Conservation (phyloP, 2,113 vertebrate species). For the Daubentonia madagascariensis region DNA sequence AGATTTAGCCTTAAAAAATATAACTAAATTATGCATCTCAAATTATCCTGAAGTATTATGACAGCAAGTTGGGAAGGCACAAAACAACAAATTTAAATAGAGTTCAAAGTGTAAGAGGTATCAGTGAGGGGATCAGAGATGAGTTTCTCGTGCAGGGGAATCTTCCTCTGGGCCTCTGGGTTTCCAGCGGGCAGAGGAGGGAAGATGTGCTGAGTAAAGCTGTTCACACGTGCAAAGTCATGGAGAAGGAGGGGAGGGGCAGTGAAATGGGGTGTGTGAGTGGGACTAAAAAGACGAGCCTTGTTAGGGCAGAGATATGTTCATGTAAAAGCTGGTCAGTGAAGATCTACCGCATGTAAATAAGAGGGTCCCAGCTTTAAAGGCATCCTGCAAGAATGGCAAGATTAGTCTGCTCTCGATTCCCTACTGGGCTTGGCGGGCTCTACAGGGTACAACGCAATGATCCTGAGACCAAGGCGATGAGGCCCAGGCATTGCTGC, state of each 20-base stretch:
- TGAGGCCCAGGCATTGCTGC: not conserved
- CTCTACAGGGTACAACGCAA: not conserved
- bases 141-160: not conserved
- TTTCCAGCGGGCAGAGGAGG: not conserved
- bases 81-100: not conserved
- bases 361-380: not conserved
- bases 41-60: not conserved
- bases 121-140: not conserved
- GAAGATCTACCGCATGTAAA: not conserved
- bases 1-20: slow-evolving; percentile 17
- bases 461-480: not conserved
- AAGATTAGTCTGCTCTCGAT: not conserved
- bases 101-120: not conserved
- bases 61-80: not conserved
- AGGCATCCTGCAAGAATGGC: not conserved
- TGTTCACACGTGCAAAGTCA: not conserved
- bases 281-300: not conserved
- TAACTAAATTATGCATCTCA: not conserved
- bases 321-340: not conserved
- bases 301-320: not conserved
- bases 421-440: not conserved
- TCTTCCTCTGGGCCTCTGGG: not conserved
- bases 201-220: not conserved
- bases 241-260: not conserved
- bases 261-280: not conserved